Conservation (phyloP, 2,797 vertebrate species). For the Staurois parvus region DNA sequence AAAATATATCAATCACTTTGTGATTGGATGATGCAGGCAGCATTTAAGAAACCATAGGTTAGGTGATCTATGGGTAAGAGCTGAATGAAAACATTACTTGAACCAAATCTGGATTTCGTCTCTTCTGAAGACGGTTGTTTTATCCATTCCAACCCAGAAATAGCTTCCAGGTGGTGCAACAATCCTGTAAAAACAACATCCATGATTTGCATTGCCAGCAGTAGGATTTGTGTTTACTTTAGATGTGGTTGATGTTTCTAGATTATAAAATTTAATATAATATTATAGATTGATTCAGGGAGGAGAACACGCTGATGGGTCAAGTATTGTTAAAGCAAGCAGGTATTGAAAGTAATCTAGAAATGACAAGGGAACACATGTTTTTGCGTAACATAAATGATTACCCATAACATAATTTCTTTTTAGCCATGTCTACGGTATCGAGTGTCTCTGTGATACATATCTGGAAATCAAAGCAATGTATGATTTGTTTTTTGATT, state of each 20-base stretch:
- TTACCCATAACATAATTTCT: too few relatives aligned
- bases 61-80: slow-evolving; percentile 24
- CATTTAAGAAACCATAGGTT: slow-evolving; percentile 11
- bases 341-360: slow-evolving; percentile 6
- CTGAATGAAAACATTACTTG: slow-evolving; percentile 50
- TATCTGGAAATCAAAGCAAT: too few relatives aligned
- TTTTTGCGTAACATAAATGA: too few relatives aligned
- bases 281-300: slow-evolving; percentile 29
- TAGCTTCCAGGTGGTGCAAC: slow-evolving; percentile 57
- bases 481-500: too few relatives aligned
- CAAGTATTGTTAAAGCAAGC: slow-evolving; percentile 13
- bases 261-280: slow-evolving; percentile 38
- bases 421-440: too few relatives aligned
- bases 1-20: slow-evolving; percentile 41
- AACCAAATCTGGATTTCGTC: slow-evolving; percentile 11
- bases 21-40: slow-evolving; percentile 27
- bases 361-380: not conserved
- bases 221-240: slow-evolving; percentile 35
- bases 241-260: slow-evolving; percentile 54
- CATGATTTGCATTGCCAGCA: slow-evolving; percentile 41
- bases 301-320: slow-evolving; percentile 32
- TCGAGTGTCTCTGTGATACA: too few relatives aligned
- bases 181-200: slow-evolving; percentile 52
- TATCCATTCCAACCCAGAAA: slow-evolving; percentile 52
- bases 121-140: slow-evolving; percentile 45